Conservation (phyloP, 1,140 invertebrate species). For the Oryctes rhinoceros region DNA sequence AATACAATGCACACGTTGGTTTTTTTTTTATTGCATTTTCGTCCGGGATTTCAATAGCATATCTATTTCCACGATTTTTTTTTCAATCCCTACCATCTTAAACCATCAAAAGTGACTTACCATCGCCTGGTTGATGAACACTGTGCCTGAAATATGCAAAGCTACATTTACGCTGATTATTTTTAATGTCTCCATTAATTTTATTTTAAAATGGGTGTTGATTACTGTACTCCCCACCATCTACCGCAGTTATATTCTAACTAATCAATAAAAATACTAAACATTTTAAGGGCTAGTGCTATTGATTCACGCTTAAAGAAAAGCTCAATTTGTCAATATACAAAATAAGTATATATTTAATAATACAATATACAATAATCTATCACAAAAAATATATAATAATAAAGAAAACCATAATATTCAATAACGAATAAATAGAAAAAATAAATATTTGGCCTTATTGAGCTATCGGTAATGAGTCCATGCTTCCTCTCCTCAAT, state of each 20-base stretch:
- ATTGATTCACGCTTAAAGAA: not conserved
- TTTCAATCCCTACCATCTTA: no score
- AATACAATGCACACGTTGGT: not conserved
- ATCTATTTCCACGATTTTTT: no score
- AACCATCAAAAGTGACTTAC: no score
- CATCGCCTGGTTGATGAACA: no score
- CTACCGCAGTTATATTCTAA: not conserved
- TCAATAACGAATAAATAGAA: constrained; percentile 17
- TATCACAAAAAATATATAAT: constrained; percentile 16
- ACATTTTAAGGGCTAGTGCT: not conserved
- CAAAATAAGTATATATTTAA: constrained; percentile 2
- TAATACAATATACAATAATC: not conserved
- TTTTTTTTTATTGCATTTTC: not conserved
- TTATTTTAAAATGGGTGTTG: constrained; percentile 2
- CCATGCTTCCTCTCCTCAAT: not conserved
- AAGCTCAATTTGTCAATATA: not conserved
- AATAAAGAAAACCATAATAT: constrained; percentile 5
- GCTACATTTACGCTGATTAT: not conserved
- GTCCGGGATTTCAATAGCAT: not conserved
- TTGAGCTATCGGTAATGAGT: constrained; percentile 36
- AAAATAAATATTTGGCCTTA: constrained; percentile 43
- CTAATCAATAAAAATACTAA: constrained; percentile 27
- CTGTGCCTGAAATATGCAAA: not conserved
- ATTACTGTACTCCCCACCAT: constrained; percentile 3
- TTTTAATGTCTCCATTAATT: not conserved